These are phyloP conservation scores for Drosophila biarmipes DNA, from an alignment of 1,140 invertebrate genomes.

Conservation along the genomic window DNA sequence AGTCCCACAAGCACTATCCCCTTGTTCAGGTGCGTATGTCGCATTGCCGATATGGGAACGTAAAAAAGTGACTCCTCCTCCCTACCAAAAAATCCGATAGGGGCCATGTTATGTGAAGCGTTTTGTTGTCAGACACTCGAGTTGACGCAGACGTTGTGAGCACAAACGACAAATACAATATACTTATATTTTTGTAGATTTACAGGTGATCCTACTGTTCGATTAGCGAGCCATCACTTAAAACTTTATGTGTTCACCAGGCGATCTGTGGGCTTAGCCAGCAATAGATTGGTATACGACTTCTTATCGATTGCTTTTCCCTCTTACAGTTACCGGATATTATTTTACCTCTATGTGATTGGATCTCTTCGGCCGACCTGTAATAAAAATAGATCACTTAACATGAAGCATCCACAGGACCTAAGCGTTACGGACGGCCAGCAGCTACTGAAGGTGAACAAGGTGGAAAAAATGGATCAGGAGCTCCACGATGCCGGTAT, in stretches of 20 bases:
- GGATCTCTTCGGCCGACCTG: constrained; percentile 18
- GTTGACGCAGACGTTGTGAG: constrained; percentile 21
- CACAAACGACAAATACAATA: background rate
- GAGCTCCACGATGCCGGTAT: constrained; percentile 63
- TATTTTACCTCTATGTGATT: constrained; percentile 45
- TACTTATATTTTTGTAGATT: constrained; percentile 34
- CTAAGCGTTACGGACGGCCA: constrained; percentile 53
- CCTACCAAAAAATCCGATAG: constrained; percentile 15
- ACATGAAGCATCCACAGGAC: constrained; percentile 75
- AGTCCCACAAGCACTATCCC: background rate
- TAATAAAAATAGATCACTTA: constrained; percentile 17
- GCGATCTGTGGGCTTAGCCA: constrained; percentile 15
- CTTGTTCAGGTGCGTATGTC: constrained; percentile 24
- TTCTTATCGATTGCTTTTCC: constrained; percentile 42
- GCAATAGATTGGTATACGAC: constrained; percentile 46
- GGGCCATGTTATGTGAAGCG: constrained; percentile 32
- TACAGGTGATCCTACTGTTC: constrained; percentile 41
- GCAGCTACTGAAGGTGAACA: constrained; percentile 70
- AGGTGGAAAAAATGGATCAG: constrained; percentile 73
- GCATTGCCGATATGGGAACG: constrained; percentile 24
- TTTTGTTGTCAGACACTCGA: constrained; percentile 32
- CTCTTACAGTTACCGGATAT: constrained; percentile 51
- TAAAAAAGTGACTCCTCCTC: constrained; percentile 23
- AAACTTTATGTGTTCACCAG: constrained; percentile 30
- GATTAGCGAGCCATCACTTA: constrained; percentile 54